A percentile compares a stretch with the other conserved stretches of the same genome.
Evolutionary conservation across 1,140 invertebrate genomes (phyloP).

Genomic region (Plodia interpunctella): DNA sequence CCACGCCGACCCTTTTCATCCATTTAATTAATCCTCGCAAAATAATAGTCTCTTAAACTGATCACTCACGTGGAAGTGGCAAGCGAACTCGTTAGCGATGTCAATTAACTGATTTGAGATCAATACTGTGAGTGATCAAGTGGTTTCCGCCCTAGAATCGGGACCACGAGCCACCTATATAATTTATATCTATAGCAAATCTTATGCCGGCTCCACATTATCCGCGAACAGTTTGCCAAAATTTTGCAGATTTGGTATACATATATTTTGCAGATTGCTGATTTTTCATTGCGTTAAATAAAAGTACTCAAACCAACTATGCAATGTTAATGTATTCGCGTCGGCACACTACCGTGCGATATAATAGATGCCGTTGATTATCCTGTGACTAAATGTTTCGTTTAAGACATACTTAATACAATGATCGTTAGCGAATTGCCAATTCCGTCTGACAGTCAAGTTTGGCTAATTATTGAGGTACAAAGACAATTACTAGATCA

Average conservation of each 20-base stretch:
- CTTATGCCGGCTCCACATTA: too few species aligned
- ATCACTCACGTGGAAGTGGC: constrained; percentile 59
- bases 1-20: constrained; percentile 65
- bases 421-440: constrained; percentile 41
- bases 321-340: too few species aligned
- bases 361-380: neutral
- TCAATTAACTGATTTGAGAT: constrained; percentile 43
- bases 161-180: too few species aligned
- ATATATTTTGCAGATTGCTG: too few species aligned
- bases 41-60: constrained; percentile 70
- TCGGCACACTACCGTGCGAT: too few species aligned
- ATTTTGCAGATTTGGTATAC: too few species aligned
- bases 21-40: constrained; percentile 67
- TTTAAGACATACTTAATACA: constrained; percentile 27
- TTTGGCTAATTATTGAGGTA: constrained; percentile 34
- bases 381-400: neutral
- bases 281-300: too few species aligned
- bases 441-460: constrained; percentile 29
- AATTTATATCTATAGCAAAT: too few species aligned
- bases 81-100: constrained; percentile 50
- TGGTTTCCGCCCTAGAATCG: too few species aligned
- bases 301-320: too few species aligned
- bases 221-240: too few species aligned
- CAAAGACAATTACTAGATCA: constrained; percentile 39
- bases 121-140: neutral